phyloP scores from a whole-genome alignment of 2,888 invertebrate genomes.

The Euclidia mi region DNA sequence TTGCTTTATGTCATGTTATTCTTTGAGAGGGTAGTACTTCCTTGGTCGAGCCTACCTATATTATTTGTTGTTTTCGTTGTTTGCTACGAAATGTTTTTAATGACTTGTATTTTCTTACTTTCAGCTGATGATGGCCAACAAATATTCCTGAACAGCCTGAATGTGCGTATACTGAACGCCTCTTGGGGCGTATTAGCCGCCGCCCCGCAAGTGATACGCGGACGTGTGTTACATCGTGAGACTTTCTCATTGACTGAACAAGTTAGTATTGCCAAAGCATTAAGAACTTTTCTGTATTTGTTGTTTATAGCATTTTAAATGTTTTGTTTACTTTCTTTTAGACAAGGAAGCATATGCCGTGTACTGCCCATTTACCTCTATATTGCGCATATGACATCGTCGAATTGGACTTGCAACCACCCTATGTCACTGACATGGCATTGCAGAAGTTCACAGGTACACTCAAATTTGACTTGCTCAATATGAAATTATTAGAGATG shows the following conservation, averaged over 20 bases:
- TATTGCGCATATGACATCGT: constrained; percentile 97
- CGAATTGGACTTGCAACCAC: constrained; percentile 95
- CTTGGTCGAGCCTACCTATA: too few relatives aligned
- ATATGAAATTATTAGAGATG: too few relatives aligned
- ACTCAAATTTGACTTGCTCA: too few relatives aligned
- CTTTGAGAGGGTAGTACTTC: too few relatives aligned
- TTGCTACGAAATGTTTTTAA: too few relatives aligned
- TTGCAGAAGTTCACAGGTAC: constrained; percentile 93
- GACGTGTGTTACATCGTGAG: constrained; percentile 96
- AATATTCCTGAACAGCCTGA: constrained; percentile 97
- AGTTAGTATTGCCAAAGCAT: constrained; percentile 56
- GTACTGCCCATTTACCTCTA: constrained; percentile 96
- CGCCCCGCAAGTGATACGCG: constrained; percentile 93
- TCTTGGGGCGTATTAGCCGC: constrained; percentile 95
- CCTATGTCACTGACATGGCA: constrained; percentile 92
- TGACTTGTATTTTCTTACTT: constrained; percentile 32
- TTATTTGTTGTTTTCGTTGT: too few relatives aligned
- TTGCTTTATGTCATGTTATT: too few relatives aligned
- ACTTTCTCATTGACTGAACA: constrained; percentile 94
- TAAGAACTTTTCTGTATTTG: neutral
- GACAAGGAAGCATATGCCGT: constrained; percentile 91
- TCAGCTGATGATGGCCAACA: constrained; percentile 97
- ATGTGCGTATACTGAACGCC: constrained; percentile 96
- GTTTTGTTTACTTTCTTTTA: constrained; percentile 46
- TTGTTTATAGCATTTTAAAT: neutral